A percentile compares a stretch with the other conserved stretches of the same genome.
Conservation (phyloP, 2,113 vertebrate genomes). For the Emydura subglobosa region DNA sequence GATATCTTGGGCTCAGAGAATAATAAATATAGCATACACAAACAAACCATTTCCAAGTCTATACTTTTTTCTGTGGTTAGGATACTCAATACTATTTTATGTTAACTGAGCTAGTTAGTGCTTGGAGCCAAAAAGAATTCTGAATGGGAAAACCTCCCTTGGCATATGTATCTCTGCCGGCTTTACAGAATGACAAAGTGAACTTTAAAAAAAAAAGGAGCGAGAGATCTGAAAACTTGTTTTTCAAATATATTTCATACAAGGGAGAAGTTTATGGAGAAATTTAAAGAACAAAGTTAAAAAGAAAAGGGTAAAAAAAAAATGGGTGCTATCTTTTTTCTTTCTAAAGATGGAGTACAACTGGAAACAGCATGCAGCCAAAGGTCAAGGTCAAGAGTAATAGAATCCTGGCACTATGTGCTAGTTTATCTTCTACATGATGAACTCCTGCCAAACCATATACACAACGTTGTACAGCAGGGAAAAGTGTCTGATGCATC, state of each 20-base stretch:
- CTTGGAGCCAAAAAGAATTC: constrained; percentile 39
- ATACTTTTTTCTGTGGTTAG: constrained; percentile 48
- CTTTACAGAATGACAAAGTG: constrained; percentile 54
- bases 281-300: constrained; percentile 70
- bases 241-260: constrained; percentile 51
- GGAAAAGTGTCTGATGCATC: constrained; percentile 83
- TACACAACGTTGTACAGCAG: constrained; percentile 78
- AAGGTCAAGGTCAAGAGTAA: constrained; percentile 85
- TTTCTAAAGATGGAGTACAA: constrained; percentile 79
- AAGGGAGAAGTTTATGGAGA: constrained; percentile 31
- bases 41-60: constrained; percentile 69
- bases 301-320: constrained; percentile 58
- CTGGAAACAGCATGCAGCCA: constrained; percentile 83
- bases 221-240: constrained; percentile 43
- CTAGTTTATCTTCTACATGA: constrained; percentile 83
- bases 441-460: constrained; percentile 83
- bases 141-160: constrained; percentile 46
- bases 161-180: constrained; percentile 24
- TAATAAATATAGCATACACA: constrained; percentile 61
- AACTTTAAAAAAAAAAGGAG: neutral
- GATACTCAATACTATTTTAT: neutral
- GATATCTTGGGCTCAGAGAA: constrained; percentile 46
- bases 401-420: constrained; percentile 82
- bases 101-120: constrained; percentile 36
- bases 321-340: constrained; percentile 62